These are phyloP conservation scores for Deilephila porcellus DNA, from an alignment of 2,888 invertebrate genomes.

Conservation along the genomic window DNA sequence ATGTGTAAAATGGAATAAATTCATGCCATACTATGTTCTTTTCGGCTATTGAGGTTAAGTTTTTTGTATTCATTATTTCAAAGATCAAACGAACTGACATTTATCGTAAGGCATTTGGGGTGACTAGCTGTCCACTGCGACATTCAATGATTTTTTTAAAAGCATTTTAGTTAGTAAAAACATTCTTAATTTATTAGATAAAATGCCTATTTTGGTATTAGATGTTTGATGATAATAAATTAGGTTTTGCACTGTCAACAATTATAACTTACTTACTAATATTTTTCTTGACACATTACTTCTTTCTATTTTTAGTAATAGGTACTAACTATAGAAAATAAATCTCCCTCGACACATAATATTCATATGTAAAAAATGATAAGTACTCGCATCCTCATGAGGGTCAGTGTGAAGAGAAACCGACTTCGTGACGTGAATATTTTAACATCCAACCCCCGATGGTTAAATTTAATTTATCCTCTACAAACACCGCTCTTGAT, in stretches of 20 bases:
- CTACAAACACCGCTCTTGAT: slow-evolving; percentile 49
- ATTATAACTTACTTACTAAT: too few relatives aligned
- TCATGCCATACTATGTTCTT: slow-evolving; percentile 31
- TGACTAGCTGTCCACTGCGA: neutral
- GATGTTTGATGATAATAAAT: too few relatives aligned
- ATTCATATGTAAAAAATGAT: neutral
- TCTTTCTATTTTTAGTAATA: too few relatives aligned
- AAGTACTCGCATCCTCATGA: neutral
- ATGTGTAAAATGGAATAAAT: slow-evolving; percentile 41
- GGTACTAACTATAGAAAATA: neutral
- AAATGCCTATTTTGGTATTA: too few relatives aligned
- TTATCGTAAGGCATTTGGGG: neutral
- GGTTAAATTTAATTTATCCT: slow-evolving; percentile 53
- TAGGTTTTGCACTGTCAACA: too few relatives aligned
- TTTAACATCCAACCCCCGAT: slow-evolving; percentile 51
- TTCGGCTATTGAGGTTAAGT: slow-evolving; percentile 33
- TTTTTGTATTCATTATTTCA: slow-evolving; percentile 34
- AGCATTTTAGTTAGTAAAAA: neutral
- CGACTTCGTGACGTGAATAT: slow-evolving; percentile 58
- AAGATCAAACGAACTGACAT: slow-evolving; percentile 33
- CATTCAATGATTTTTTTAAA: neutral
- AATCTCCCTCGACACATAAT: neutral
- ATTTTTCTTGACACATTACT: too few relatives aligned
- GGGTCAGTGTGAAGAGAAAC: slow-evolving; percentile 25
- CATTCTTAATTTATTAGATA: too few relatives aligned